Percentiles rank a stretch among this genome's conserved stretches.
Conservation (phyloP, 2,888 invertebrate species). For the Thereva nobilitata region DNA sequence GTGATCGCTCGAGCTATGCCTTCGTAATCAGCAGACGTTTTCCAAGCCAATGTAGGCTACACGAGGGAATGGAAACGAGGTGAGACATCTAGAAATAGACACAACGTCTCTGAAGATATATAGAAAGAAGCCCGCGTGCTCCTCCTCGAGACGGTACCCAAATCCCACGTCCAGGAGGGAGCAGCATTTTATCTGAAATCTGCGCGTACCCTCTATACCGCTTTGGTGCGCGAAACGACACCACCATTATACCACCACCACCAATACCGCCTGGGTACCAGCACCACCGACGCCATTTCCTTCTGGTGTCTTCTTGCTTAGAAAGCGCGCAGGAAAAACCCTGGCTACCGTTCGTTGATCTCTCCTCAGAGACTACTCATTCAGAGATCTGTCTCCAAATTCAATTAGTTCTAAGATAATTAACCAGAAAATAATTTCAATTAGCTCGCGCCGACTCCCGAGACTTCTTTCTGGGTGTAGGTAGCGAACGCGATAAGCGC, state of each 20-base stretch:
- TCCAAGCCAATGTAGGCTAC: conserved; percentile 16
- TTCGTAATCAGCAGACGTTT: conserved; percentile 25
- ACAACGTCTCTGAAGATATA: conserved; percentile 31
- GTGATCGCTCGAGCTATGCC: conserved; percentile 8
- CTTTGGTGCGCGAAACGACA: conserved; percentile 3
- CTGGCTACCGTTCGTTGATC: conserved; percentile 25
- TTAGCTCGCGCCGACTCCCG: not conserved
- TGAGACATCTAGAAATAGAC: conserved; percentile 32
- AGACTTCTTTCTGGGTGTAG: not conserved
- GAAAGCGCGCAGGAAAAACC: not conserved
- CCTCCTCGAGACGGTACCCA: conserved; percentile 7
- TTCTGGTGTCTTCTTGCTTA: not conserved
- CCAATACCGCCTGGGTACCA: too few species aligned
- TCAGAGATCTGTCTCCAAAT: conserved; percentile 21
- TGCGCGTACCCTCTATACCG: not conserved
- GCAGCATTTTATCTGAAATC: not conserved
- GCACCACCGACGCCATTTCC: not conserved
- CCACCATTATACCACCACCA: conserved; percentile 4
- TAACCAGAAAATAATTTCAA: conserved; percentile 30
- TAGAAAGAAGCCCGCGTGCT: not conserved
- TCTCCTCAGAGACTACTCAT: conserved; percentile 12
- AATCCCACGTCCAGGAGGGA: conserved; percentile 15
- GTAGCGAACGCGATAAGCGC: conserved; percentile 11
- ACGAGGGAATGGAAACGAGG: conserved; percentile 11
- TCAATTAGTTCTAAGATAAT: conserved; percentile 26